A percentile compares a stretch with the other conserved stretches of the same genome.
Evolutionary conservation across 2,888 invertebrate species (phyloP).

Genomic region (Acanthosepion pharaonis): DNA sequence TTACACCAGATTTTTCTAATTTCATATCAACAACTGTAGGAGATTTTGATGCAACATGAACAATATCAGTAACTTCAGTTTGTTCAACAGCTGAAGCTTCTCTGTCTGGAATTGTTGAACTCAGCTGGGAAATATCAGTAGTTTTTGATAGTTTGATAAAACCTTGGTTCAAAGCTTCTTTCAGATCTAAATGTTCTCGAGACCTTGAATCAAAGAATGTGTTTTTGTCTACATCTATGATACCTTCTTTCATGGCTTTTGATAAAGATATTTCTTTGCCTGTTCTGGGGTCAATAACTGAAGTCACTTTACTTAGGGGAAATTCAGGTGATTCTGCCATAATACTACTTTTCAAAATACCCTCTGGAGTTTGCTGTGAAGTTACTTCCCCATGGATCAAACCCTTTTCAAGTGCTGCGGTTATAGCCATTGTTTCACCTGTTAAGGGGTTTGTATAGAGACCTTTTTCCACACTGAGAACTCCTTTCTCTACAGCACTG

Average conservation of each 20-base stretch:
- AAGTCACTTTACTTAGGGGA: conserved; percentile 63
- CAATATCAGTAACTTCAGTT: conserved; percentile 54
- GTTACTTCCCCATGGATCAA: conserved; percentile 79
- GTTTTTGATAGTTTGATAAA: conserved; percentile 71
- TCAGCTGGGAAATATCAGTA: conserved; percentile 62
- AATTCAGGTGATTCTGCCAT: conserved; percentile 61
- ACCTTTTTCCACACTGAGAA: conserved; percentile 84
- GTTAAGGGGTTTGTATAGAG: conserved; percentile 82
- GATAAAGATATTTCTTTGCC: conserved; percentile 75
- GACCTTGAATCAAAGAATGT: conserved; percentile 87
- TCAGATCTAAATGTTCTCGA: conserved; percentile 85
- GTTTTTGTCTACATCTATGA: conserved; percentile 78
- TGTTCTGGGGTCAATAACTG: conserved; percentile 84
- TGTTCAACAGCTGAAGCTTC: conserved; percentile 56
- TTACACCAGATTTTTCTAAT: conserved; percentile 63
- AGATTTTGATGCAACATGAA: conserved; percentile 52
- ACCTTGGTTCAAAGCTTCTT: conserved; percentile 87
- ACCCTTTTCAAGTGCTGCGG: conserved; percentile 86
- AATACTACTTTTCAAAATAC: conserved; percentile 64
- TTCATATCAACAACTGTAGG: conserved; percentile 66
- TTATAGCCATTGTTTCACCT: conserved; percentile 85
- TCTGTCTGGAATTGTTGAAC: conserved; percentile 56
- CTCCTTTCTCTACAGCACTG: conserved; percentile 92
- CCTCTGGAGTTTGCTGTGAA: conserved; percentile 63
- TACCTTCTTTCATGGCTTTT: conserved; percentile 67